These are phyloP conservation scores for Drosophila paramelanica DNA, from an alignment of 2,888 invertebrate genomes.

Conservation along the genomic window DNA sequence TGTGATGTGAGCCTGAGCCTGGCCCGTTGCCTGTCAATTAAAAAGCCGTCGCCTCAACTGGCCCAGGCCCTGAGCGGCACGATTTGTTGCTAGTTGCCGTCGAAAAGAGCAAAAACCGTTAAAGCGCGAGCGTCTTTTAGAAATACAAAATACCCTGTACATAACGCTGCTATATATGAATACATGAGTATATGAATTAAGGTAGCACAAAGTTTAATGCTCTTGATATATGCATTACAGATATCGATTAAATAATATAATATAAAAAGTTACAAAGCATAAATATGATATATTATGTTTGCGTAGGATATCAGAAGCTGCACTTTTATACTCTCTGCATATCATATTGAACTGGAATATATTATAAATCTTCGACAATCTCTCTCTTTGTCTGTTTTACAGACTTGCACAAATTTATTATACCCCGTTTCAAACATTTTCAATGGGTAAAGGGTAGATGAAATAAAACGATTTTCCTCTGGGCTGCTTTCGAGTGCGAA, in stretches of 20 bases:
- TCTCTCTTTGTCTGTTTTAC: too few species aligned
- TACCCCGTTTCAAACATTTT: not conserved
- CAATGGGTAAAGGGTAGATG: not conserved
- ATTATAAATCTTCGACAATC: too few species aligned
- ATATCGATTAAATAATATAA: too few species aligned
- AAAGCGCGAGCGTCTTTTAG: not conserved
- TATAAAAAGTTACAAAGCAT: too few species aligned
- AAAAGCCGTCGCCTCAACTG: slow-evolving; percentile 60
- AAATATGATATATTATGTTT: too few species aligned
- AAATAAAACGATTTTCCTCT: slow-evolving; percentile 46
- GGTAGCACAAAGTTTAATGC: too few species aligned
- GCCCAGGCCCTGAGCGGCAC: slow-evolving; percentile 66
- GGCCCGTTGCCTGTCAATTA: slow-evolving; percentile 63
- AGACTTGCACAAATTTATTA: not conserved
- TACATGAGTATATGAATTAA: too few species aligned
- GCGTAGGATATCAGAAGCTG: too few species aligned
- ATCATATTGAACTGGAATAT: not conserved
- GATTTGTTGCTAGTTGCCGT: slow-evolving; percentile 65
- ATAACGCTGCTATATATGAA: not conserved
- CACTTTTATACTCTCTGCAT: too few species aligned
- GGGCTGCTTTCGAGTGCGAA: slow-evolving; percentile 62
- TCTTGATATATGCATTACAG: too few species aligned
- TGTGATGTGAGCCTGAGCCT: slow-evolving; percentile 13
- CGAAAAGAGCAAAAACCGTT: slow-evolving; percentile 16
- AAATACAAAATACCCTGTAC: slow-evolving; percentile 2